Base-by-base conservation (phyloP, 2,888 invertebrate species). In the Cactoblastis cactorum region DNA sequence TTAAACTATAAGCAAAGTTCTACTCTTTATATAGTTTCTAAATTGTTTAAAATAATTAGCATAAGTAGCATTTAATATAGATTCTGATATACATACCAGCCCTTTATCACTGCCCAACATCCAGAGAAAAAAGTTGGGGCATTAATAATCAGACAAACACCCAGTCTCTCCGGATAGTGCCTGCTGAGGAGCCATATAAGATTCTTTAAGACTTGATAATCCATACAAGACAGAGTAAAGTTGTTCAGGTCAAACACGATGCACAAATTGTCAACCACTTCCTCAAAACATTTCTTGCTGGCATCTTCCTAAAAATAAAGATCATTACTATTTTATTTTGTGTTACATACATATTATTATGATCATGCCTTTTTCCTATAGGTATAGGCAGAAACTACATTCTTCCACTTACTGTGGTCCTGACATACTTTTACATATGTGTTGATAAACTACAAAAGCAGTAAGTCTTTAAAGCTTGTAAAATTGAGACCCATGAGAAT, bases 171-270 rank as follows among this genome's bases (percentile, higher is more conserved):
- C 0, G 95, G 95, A 73, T 94, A 95, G 71, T 95, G 95, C 55
- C 93, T 91, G 65, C 94, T 93, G 9, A 95, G 88, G 34, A 95
- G 76, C 94, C 95, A 95, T 57, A 95, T 95, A 32, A 95, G 83
- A 73, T 95, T 95, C 76, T 95, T 95, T 11, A 95, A 90, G 54
- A 95, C 90, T 74, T 94, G 94, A 74, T 95, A 95, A 71, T 95
- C 95, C 95, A 95, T 95, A 67, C 94, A 94, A 38, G 92, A 92
- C 38, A 94, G 80, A 52, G 94, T 94, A 70, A 95, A 95, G 60
- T 91, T 93, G 58, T 92, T 92, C 60, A 95, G 77, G 78, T 95
- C 95, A 79, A 95, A 95, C 34, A 95, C 92, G 69, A 95, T 95
- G 71, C 95, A 95, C 14, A 95, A 75, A 69, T 94, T 95, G 79